Base-by-base conservation (phyloP, 2,888 invertebrate genomes). In the Amiota minor region DNA sequence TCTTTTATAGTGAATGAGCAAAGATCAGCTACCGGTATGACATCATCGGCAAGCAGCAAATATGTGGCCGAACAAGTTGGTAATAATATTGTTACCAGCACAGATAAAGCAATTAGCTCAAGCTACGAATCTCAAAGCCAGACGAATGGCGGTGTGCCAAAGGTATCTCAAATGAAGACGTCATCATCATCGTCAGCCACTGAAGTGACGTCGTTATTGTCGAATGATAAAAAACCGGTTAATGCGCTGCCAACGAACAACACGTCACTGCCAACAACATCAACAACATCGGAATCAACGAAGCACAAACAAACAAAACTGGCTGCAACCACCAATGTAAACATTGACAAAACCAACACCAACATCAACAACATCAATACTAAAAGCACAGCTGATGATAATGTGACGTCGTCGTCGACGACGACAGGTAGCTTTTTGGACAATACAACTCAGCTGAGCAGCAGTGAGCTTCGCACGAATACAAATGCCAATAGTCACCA, bases 11-110 rank as follows among this genome's bases (percentile, higher is more conserved):
- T 62, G 62, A 64, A 61, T n/a, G 67, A 64, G 23, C 65, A 47
- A 72, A 14, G 47, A 74, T 73, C 79, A 35, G 77, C 83, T 77
- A 83, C 82, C 79, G 86, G 86, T 82, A 84, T 88, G 85, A 88
- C 88, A 85, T 88, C 88, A 85, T 80, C 84, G 64, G 50, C 50
- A 76, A 82, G 72, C 77, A 79, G 76, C 73, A 78, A 75, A 69
- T 78, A 75, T 80, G 74, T 78, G 72, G 76, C 76, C 73, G 83
- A 83, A 79, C 83, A 81, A 83, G 83, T 81, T 85, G 83, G 78
- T 76, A 80, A 69, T 79, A 81, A 55, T 75, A 77, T 20, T 76
- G 75, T 65, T 75, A 80, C 72, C 47, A 79, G 73, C 70, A 79
- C 59, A 73, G 77, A n/a, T 74, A 77, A 35, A 23, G 70, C 72